These are phyloP conservation scores for Zosterops hypoxanthus DNA, from an alignment of 2,113 vertebrate genomes.

Conservation along the genomic window DNA sequence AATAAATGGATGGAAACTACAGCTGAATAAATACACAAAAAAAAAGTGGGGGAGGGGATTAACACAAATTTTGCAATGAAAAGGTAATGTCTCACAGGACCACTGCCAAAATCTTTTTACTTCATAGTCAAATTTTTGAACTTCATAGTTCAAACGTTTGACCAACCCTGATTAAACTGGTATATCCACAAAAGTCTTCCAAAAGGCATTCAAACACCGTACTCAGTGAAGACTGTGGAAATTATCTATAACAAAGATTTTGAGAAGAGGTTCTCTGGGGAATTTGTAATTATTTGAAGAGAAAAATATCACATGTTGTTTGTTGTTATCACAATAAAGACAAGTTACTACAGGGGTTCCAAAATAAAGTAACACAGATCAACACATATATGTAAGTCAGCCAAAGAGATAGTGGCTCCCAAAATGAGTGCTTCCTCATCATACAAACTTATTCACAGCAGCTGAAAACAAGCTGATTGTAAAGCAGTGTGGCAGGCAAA, in stretches of 20 bases:
- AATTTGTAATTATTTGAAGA: neutral
- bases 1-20: neutral
- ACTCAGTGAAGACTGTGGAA: neutral
- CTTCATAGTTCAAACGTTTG: neutral
- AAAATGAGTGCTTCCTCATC: neutral
- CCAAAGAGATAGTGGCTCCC: neutral
- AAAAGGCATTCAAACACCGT: neutral
- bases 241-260: neutral
- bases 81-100: neutral
- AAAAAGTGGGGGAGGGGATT: neutral
- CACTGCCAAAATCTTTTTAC: neutral
- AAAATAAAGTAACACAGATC: neutral
- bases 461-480: neutral
- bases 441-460: neutral
- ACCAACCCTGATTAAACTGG: neutral
- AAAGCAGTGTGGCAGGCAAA: neutral
- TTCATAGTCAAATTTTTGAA: no score
- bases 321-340: neutral
- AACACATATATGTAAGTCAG: neutral
- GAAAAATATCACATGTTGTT: neutral
- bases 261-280: neutral
- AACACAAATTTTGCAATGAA: neutral
- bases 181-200: neutral
- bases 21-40: neutral
- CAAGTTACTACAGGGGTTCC: neutral